A percentile compares a stretch with the other conserved stretches of the same genome.
Evolutionary conservation across 1,140 invertebrate genomes (phyloP).

Genomic region (Delia radicum): DNA sequence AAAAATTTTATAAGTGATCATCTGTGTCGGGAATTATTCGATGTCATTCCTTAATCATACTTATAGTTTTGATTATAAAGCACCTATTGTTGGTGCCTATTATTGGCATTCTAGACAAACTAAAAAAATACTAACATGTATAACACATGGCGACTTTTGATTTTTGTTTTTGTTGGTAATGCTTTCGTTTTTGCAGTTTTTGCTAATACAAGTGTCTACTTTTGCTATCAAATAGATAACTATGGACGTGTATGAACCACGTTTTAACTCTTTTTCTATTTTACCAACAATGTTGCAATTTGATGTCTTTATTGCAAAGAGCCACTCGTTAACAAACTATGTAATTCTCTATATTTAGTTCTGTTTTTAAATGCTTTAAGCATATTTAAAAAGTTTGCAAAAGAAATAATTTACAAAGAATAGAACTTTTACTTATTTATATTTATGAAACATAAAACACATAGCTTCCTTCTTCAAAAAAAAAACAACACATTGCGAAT

Average conservation of each 20-base stretch:
- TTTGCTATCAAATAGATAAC: slow-evolving; percentile 5
- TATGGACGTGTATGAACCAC: not conserved
- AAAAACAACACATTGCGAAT: no score
- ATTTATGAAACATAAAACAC: no score
- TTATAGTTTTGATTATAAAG: no score
- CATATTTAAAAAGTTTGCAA: not conserved
- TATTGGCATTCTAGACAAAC: no score
- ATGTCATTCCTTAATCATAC: no score
- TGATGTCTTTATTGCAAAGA: slow-evolving; percentile 13
- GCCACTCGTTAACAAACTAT: not conserved
- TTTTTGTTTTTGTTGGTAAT: not conserved
- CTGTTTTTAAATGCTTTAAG: not conserved
- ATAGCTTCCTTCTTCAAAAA: no score
- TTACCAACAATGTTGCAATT: slow-evolving; percentile 6
- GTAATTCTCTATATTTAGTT: not conserved
- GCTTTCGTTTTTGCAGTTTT: not conserved
- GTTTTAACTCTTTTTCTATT: slow-evolving; percentile 2
- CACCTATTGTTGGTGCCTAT: no score
- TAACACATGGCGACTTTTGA: slow-evolving; percentile 1
- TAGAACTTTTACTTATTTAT: no score
- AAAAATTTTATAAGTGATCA: no score
- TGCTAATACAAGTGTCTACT: not conserved
- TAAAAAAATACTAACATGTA: no score
- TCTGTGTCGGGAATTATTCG: no score
- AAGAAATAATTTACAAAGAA: not conserved